Evolutionary conservation across 1,140 invertebrate genomes (phyloP), one percentile per base, ranked within the genome.

Genomic region (Proctacanthus coquilletti): DNA sequence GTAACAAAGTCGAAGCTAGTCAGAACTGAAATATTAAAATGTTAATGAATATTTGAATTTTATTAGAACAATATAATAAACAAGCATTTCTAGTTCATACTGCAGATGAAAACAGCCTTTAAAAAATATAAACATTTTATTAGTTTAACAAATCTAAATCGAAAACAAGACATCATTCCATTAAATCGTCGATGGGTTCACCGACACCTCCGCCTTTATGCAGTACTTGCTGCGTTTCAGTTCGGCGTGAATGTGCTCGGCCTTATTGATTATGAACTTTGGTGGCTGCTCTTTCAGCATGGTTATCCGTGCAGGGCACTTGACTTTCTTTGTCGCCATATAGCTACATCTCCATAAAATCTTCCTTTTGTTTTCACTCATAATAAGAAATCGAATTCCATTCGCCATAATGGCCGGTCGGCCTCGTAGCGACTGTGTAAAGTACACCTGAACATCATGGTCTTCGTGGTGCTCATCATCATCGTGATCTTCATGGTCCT

Each of bases 301-400:
- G 17, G 53, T 60, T 5, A 60, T 59, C 5, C 57, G 51, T 4
- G 57, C 57, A 2, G 57, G 57, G 34, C 57, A 60, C 34, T 60
- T 60, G 1, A 60, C 42, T 29, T 58, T 60, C 23, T 60, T 60
- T 6, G 57, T 60, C 10, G 54, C 53, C 57, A 60, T 60, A 3
- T 50, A 60, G 15, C 54, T 56, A 40, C 57, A 60, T n/a, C 57
- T 52, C 57, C 57, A 60, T 15, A 60, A 17, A 6, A 60, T 60
- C 29, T 56, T 58, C 41, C 58, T 60, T 18, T 54, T 55, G 42
- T 56, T 60, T 40, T 60, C 54, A 38, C 57, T 60, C 56, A 60
- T 60, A 3, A 60, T 48, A 2, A 60, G 42, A 34, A 60, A 60
- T 9, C 57, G 53, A 17, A 58, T 46, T 20, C 54, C 57, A 38